These are phyloP conservation scores for Nephila pilipes DNA, from an alignment of 1,140 invertebrate species.

Conservation along the genomic window DNA sequence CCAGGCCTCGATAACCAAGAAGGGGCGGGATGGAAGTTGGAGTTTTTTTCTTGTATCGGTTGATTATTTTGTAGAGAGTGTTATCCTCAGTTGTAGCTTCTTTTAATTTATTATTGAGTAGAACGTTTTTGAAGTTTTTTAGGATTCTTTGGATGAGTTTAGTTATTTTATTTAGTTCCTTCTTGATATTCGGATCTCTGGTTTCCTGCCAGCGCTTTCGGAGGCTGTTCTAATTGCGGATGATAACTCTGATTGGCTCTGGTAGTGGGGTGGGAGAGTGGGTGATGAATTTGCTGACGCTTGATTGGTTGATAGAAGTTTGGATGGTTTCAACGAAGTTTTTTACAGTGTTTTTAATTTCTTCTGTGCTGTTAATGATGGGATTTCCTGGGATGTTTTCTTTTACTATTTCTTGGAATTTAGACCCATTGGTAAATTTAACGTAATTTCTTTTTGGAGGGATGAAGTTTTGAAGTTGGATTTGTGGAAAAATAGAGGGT, in stretches of 20 bases:
- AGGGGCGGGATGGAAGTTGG: not conserved
- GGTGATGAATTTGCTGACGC: too few species aligned
- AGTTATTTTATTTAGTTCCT: not conserved
- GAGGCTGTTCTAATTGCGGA: not conserved
- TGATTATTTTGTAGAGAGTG: not conserved
- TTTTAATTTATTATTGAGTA: too few species aligned
- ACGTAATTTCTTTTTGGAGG: not conserved
- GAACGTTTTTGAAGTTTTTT: not conserved
- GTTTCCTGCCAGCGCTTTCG: not conserved
- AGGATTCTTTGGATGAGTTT: not conserved
- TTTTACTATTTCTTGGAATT: not conserved
- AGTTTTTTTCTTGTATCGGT: not conserved
- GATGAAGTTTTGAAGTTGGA: not conserved
- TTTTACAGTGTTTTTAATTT: not conserved
- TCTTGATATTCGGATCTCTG: too few species aligned
- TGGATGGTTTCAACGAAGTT: too few species aligned
- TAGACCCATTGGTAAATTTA: not conserved
- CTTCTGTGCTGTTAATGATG: not conserved
- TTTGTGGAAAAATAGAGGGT: not conserved
- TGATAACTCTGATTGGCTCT: not conserved
- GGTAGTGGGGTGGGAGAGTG: too few species aligned
- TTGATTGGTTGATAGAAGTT: too few species aligned
- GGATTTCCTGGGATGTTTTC: not conserved
- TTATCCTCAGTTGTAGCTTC: not conserved
- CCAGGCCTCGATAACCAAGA: too few species aligned